phyloP scores from a whole-genome alignment of 2,888 invertebrate genomes.

The Chirona hameri region DNA sequence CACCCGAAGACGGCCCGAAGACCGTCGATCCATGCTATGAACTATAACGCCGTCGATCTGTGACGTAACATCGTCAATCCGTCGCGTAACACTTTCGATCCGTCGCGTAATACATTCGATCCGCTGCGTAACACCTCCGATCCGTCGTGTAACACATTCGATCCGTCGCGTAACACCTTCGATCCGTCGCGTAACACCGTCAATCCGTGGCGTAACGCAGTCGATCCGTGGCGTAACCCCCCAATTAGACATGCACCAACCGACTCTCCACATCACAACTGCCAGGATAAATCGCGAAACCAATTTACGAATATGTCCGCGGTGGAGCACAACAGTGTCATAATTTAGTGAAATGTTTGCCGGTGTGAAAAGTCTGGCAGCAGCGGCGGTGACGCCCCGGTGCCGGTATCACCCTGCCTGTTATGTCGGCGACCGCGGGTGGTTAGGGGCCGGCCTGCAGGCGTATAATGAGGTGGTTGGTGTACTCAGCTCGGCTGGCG shows the following conservation, averaged over 20 bases:
- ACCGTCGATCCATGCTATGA: no score
- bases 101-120: neutral
- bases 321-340: neutral
- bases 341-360: neutral
- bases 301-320: conserved; percentile 3
- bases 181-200: neutral
- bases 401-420: no score
- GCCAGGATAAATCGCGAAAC: neutral
- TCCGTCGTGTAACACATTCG: neutral
- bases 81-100: no score
- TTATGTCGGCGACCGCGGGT: neutral
- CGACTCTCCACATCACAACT: neutral
- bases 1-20: no score
- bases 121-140: neutral
- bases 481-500: neutral
- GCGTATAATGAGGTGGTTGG: neutral
- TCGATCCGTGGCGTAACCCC: neutral
- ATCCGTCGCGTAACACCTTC: no score
- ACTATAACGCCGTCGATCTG: no score
- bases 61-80: no score
- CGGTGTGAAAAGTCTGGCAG: conserved; percentile 1
- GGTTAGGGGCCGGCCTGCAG: neutral
- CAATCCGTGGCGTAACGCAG: neutral
- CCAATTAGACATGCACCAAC: neutral
- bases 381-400: no score